Evolutionary conservation across 1,140 invertebrate genomes (phyloP).

Genomic region (Lepidotrigona ventralis): DNA sequence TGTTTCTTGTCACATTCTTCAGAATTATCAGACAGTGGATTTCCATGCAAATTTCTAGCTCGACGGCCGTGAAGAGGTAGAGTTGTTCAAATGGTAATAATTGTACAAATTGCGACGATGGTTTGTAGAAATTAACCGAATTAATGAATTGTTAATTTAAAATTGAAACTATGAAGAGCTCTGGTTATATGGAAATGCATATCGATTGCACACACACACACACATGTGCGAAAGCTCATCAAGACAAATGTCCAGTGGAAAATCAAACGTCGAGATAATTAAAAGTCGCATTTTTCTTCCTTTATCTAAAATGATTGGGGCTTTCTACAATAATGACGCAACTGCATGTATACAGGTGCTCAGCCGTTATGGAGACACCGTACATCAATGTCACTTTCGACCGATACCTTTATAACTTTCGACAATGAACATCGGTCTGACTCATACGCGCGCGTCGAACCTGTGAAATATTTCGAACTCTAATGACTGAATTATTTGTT

Average conservation of each 20-base stretch:
- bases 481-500: neutral
- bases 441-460: neutral
- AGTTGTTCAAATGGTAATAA: no score
- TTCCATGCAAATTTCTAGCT: no score
- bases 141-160: no score
- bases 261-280: conserved; percentile 46
- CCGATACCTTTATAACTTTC: conserved; percentile 10
- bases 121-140: no score
- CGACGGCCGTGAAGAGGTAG: no score
- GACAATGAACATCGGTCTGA: neutral
- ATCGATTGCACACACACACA: neutral
- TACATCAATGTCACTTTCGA: conserved; percentile 31
- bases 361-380: neutral
- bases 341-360: conserved; percentile 62
- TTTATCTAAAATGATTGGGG: conserved; percentile 62
- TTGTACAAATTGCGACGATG: no score
- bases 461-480: neutral
- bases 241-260: neutral
- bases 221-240: neutral
- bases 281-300: conserved; percentile 61
- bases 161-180: neutral
- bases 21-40: no score
- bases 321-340: conserved; percentile 60
- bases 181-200: neutral
- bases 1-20: neutral